Evolutionary conservation across 2,113 vertebrate genomes (phyloP).

Genomic region (Parus major): DNA sequence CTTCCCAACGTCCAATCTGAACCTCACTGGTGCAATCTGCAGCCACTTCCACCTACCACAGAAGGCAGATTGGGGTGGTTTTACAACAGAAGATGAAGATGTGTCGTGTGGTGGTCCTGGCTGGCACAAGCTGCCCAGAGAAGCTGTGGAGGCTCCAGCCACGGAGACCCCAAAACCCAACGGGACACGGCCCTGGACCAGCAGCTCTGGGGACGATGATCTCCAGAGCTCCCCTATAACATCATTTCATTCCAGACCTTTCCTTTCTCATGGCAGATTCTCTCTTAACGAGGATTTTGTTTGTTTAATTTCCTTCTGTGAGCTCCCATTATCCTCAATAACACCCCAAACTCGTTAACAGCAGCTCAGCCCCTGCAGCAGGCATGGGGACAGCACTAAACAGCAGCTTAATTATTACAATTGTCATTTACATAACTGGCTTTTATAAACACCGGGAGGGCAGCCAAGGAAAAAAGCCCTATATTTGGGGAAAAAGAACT

Average conservation of each 20-base stretch:
- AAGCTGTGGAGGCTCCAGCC: neutral
- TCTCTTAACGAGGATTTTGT: neutral
- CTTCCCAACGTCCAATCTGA: accelerated
- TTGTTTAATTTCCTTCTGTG: neutral
- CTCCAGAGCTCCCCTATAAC: neutral
- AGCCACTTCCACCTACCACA: accelerated
- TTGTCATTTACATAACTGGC: neutral
- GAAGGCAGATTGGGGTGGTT: neutral
- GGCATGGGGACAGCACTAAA: neutral
- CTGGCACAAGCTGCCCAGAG: neutral
- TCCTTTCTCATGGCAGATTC: neutral
- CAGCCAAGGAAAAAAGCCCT: neutral
- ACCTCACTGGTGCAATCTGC: accelerated
- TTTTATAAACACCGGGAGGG: neutral
- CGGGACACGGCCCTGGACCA: accelerated
- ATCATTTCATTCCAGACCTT: neutral
- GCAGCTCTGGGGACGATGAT: accelerated
- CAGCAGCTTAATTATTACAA: neutral
- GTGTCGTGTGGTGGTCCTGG: accelerated
- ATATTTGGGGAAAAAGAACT: neutral
- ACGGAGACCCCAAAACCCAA: accelerated
- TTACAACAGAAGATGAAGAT: accelerated
- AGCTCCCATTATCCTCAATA: neutral
- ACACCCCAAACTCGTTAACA: accelerated
- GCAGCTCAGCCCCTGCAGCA: neutral